Percentiles rank a stretch among this genome's conserved stretches.
Conservation (phyloP, 2,797 vertebrate species). For the Phyllotis vaccarum region DNA sequence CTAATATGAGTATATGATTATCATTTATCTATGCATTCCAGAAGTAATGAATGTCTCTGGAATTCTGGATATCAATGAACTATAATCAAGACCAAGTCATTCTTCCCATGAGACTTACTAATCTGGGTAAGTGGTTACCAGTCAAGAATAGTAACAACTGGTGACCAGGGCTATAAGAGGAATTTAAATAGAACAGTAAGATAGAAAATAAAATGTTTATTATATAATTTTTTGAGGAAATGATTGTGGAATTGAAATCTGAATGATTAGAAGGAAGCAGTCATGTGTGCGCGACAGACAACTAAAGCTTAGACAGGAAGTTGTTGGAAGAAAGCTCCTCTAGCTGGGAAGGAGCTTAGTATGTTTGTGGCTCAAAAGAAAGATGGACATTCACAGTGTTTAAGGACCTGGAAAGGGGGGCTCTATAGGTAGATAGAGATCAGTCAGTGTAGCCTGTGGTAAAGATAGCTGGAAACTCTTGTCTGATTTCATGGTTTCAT, state of each 20-base stretch:
- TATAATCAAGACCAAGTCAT: neutral
- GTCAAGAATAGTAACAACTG: neutral
- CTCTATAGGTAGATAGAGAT: neutral
- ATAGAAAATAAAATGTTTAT: neutral
- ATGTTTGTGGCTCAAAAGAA: neutral
- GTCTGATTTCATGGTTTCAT: too few relatives aligned
- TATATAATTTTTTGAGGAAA: neutral
- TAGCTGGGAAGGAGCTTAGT: neutral
- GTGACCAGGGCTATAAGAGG: neutral
- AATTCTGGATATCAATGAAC: neutral
- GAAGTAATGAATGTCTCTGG: neutral
- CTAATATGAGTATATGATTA: neutral
- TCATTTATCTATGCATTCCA: neutral
- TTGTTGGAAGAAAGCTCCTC: neutral
- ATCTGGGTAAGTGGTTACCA: neutral
- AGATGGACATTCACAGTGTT: fast-evolving
- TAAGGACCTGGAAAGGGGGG: too few relatives aligned
- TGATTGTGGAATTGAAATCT: neutral
- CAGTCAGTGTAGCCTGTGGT: too few relatives aligned
- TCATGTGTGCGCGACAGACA: neutral
- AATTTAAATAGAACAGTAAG: too few relatives aligned
- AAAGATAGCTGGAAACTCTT: neutral
- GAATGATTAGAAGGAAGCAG: neutral
- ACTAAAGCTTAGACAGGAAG: neutral
- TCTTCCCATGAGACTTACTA: neutral